Base-by-base conservation (phyloP, 1,140 invertebrate species). In the Teleopsis dalmanni region DNA sequence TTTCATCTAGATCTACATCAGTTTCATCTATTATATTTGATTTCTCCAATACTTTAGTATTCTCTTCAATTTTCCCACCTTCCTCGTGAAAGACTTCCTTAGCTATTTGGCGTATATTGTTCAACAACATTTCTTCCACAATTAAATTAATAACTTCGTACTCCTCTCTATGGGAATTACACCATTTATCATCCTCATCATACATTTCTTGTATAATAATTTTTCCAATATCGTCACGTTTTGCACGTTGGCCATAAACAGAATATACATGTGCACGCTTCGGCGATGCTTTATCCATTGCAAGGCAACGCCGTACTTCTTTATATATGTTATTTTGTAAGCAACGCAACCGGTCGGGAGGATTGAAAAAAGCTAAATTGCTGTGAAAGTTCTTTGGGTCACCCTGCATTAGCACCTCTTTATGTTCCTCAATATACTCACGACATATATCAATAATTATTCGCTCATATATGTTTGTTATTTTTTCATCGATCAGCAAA, bases 391-490 rank as follows among this genome's bases (percentile, higher is more conserved):
- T 50, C 8, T 27, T 38, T 11, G 53, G 43, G 35, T 55, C 36
- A 6, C 45, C 46, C 40, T 48, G 26, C 1, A 23, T 44, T 23
- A 51, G 18, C 4, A 48, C 45, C 38, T 54, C 48, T n/a, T 11
- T 37, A 34, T 50, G 48, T 35, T 54, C 52, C 16, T 49, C 48
- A 16, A 57, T 33, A 50, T 57, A 57, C 54, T 58, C 57, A 42
- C 50, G 50, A 18, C 57, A 59, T 10, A 57, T 57, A 37, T 57
- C 56, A 4, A 59, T 25, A 43, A 59, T 55, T 25, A 57, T 54
- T 2, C 57, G 53, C 46, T 59, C 57, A 34, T 56, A 59, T 26
- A 59, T 57, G 31, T 59, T 59, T 29, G 57, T 57, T 19, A 59
- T 57, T 51, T 55, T 46, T 42, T 59, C 57, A 11, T 55, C 50